Evolutionary conservation across 1,140 invertebrate genomes (phyloP), one percentile per base, ranked within the genome.

Genomic region (Drosophila tristis): DNA sequence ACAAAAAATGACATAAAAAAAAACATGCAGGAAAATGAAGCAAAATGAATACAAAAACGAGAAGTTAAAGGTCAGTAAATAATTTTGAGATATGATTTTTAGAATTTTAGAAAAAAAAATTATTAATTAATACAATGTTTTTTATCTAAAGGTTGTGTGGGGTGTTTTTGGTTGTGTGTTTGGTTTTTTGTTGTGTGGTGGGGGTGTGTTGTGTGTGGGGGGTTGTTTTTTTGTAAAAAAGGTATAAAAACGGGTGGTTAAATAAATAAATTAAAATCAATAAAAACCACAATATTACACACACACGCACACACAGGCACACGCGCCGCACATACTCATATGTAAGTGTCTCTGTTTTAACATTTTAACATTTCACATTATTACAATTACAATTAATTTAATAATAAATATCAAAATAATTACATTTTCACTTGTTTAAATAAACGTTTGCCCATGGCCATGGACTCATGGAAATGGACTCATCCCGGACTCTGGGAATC

Each of bases 351-450:
- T 63, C 47, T 63, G 66, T 43, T 51, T 44, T 7, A 54, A 63
- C 74, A 82, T 89, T 87, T 87, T 84, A 90, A 90, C 74, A 90
- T 90, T 39, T 73, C 74, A 61, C 74, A 90, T 90, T 87, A 90
- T 85, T 90, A 85, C 82, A 90, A 90, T 90, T 90, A 90, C 90
- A 90, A 90, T 90, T 91, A 90, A 90, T 90, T 90, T 89, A 90
- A 90, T 90, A 90, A 90, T 90, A 90, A 90, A 90, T 90, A 90
- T 73, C 80, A 90, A 90, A 91, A 91, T 90, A 90, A 90, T 90
- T 90, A 79, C 87, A 90, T 87, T 81, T 57, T 68, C 78, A 87
- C 87, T 90, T 82, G 82, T 82, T 87, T 87, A 89, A 89, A 89
- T 84, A 89, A 89, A 84, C 72, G 74, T 76, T 87, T 81, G 39